Conservation (phyloP, 2,113 vertebrate genomes). For the Pedetes capensis region DNA sequence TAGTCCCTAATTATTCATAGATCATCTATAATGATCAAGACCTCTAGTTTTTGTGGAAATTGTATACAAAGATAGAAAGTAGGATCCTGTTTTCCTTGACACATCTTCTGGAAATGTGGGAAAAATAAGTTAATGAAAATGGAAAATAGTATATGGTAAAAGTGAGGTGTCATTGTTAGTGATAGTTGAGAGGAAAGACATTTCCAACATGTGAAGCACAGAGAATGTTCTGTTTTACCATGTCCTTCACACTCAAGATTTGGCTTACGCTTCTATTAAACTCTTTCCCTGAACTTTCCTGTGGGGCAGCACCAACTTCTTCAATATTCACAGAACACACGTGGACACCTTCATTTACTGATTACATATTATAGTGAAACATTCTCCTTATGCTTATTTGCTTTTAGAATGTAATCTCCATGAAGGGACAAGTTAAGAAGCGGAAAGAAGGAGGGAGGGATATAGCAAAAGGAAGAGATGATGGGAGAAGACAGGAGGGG, state of each 20-base stretch:
- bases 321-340: neutral
- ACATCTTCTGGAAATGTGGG: neutral
- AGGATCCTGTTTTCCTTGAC: neutral
- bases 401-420: neutral
- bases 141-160: neutral
- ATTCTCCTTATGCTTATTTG: neutral
- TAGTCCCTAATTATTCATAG: neutral
- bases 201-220: rapidly evolving
- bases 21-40: neutral
- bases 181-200: neutral
- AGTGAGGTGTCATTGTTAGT: neutral
- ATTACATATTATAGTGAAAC: neutral
- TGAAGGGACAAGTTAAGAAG: too few species aligned
- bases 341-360: neutral
- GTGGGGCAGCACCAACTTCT: neutral
- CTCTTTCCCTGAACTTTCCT: neutral
- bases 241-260: neutral
- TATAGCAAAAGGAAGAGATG: too few species aligned
- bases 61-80: neutral
- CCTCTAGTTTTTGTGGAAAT: neutral
- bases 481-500: too few species aligned
- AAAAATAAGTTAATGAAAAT: neutral
- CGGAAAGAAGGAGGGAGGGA: too few species aligned
- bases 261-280: neutral
- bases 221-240: neutral